Percentiles rank a stretch among this genome's conserved stretches.
Conservation (phyloP, 2,113 vertebrate species). For the Pelobates fuscus region DNA sequence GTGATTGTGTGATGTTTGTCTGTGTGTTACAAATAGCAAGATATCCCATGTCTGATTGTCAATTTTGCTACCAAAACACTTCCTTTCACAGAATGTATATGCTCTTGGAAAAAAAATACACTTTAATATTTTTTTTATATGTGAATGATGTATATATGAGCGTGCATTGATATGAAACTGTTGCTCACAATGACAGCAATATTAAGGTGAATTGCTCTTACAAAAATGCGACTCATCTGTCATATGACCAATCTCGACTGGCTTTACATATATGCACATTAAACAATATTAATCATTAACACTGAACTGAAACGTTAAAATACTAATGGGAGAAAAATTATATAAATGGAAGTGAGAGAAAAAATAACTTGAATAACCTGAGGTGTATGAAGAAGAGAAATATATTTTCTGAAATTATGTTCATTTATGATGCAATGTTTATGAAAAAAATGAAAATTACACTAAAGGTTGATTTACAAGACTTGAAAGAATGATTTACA, state of each 20-base stretch:
- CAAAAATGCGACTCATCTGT: not conserved
- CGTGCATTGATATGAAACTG: slow-evolving; percentile 12
- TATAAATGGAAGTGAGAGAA: not conserved
- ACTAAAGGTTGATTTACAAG: slow-evolving; percentile 54
- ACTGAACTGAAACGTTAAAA: not conserved
- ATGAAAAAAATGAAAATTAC: slow-evolving; percentile 55
- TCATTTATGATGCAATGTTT: slow-evolving; percentile 44
- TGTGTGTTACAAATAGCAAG: no score
- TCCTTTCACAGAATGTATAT: no score
- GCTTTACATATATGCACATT: not conserved
- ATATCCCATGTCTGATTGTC: no score
- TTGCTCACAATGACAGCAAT: slow-evolving; percentile 28
- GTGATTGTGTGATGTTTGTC: not conserved
- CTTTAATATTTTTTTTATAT: slow-evolving; percentile 27
- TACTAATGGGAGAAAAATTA: not conserved
- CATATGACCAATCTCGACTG: no score
- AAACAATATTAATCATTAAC: slow-evolving; percentile 10
- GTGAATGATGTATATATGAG: slow-evolving; percentile 16
- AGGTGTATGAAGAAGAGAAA: no score
- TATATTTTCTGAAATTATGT: slow-evolving; percentile 7
- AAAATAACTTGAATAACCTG: not conserved
- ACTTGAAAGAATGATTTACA: slow-evolving; percentile 60
- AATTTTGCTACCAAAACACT: no score
- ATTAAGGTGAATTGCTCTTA: slow-evolving; percentile 11
- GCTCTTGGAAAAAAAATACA: slow-evolving; percentile 9